Evolutionary conservation across 2,113 vertebrate species (phyloP).

Genomic region (Oxyruncus cristatus): DNA sequence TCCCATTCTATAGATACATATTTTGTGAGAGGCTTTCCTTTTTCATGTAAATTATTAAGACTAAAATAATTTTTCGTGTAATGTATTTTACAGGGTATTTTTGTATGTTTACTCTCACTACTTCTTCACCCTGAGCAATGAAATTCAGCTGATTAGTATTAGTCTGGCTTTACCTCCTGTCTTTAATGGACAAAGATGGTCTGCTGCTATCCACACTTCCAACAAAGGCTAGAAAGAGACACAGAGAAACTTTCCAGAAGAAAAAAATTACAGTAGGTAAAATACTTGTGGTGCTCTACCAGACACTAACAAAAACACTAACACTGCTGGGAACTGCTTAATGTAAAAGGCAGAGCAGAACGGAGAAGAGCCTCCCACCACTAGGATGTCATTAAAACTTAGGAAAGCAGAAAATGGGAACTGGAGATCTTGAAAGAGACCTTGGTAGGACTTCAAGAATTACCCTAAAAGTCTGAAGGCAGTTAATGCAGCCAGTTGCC

Average conservation of each 20-base stretch:
- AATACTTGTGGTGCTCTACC: not conserved
- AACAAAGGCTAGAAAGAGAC: not conserved
- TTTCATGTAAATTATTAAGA: not conserved
- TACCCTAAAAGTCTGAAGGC: not conserved
- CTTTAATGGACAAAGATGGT: not conserved
- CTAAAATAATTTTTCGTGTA: not conserved
- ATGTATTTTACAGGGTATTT: not conserved
- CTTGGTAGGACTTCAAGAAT: not conserved
- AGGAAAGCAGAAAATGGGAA: not conserved
- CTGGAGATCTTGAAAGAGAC: not conserved
- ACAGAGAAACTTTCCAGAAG: not conserved
- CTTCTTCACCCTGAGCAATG: not conserved
- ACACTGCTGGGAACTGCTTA: not conserved
- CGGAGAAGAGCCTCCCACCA: not conserved
- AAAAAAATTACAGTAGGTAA: not conserved
- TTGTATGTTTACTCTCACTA: not conserved
- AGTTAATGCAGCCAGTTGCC: not conserved
- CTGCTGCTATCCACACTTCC: not conserved
- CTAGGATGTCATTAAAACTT: not conserved
- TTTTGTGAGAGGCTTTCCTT: not conserved
- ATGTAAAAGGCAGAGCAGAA: not conserved
- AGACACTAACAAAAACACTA: not conserved
- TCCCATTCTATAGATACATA: not conserved
- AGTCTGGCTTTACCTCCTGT: not conserved
- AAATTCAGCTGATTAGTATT: not conserved